Evolutionary conservation across 2,888 invertebrate species (phyloP).

Genomic region (Hydrotaea diabolus): DNA sequence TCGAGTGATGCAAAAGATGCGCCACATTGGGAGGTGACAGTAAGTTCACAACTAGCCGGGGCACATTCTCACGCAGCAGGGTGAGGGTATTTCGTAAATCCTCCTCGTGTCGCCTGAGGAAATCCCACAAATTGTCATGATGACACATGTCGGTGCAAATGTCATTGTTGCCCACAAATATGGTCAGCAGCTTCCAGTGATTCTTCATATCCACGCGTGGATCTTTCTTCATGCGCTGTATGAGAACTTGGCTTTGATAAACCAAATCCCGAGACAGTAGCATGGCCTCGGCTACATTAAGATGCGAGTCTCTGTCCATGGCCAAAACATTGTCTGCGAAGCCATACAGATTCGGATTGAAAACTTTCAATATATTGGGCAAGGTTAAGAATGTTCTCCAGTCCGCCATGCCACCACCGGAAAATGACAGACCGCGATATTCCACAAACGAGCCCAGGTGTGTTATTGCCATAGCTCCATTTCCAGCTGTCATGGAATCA

Average conservation of each 20-base stretch:
- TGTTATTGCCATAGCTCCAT: slow-evolving; percentile 81
- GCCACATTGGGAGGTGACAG: slow-evolving; percentile 73
- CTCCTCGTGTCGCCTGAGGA: slow-evolving; percentile 80
- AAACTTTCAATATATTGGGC: slow-evolving; percentile 84
- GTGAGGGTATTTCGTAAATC: slow-evolving; percentile 82
- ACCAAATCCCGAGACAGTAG: slow-evolving; percentile 75
- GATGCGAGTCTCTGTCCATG: slow-evolving; percentile 71
- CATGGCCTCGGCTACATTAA: slow-evolving; percentile 79
- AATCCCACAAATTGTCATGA: slow-evolving; percentile 76
- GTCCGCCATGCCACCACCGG: slow-evolving; percentile 82
- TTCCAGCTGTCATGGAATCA: slow-evolving; percentile 84
- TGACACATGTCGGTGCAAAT: slow-evolving; percentile 83
- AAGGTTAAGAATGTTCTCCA: slow-evolving; percentile 82
- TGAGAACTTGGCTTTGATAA: slow-evolving; percentile 73
- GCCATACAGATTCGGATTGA: slow-evolving; percentile 85
- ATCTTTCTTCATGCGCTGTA: slow-evolving; percentile 74
- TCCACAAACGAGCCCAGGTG: slow-evolving; percentile 81
- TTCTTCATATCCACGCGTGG: slow-evolving; percentile 81
- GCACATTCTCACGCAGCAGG: slow-evolving; percentile 82
- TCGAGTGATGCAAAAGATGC: slow-evolving; percentile 65
- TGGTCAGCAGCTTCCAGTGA: slow-evolving; percentile 84
- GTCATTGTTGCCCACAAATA: slow-evolving; percentile 84
- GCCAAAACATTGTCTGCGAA: slow-evolving; percentile 76
- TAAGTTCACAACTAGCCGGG: slow-evolving; percentile 78
- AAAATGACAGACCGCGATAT: slow-evolving; percentile 81